These are phyloP conservation scores for Melanostigma gelatinosum DNA, from an alignment of 2,113 vertebrate genomes.

Conservation along the genomic window DNA sequence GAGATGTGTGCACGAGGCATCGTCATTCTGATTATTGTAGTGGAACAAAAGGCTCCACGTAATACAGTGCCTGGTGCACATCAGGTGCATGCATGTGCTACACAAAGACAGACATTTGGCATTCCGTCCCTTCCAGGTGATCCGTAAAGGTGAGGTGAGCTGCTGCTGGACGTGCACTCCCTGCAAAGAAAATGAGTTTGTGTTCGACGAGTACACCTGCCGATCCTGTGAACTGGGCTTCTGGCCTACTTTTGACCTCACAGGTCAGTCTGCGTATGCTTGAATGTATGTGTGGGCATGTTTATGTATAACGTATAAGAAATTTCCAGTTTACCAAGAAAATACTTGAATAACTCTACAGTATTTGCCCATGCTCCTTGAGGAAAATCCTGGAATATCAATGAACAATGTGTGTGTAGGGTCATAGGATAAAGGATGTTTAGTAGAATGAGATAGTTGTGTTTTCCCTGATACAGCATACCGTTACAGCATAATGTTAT, in stretches of 20 bases:
- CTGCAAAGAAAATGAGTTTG: conserved; percentile 97
- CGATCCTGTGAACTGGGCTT: conserved; percentile 94
- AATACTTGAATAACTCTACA: neutral
- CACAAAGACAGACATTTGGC: neutral
- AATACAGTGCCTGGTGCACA: neutral
- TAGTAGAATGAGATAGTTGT: conserved; percentile 5
- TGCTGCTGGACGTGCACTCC: conserved; percentile 99
- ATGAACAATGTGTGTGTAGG: neutral
- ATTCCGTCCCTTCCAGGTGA: conserved; percentile 85
- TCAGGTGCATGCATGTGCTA: neutral
- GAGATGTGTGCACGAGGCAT: neutral
- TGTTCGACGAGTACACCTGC: conserved; percentile 97
- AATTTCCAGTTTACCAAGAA: neutral
- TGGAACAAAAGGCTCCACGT: neutral
- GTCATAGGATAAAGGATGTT: conserved; percentile 12
- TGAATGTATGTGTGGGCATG: neutral
- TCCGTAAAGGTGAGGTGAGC: conserved; percentile 98
- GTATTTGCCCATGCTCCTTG: neutral
- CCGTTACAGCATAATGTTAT: conserved; percentile 32
- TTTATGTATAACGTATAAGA: neutral
- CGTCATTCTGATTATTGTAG: neutral
- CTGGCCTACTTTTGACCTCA: conserved; percentile 93
- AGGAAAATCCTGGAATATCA: neutral
- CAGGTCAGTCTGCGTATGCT: conserved; percentile 84
- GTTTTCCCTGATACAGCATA: conserved; percentile 4